Base-by-base conservation (phyloP, 37 sponge, comb jelly and placozoan species). In the Chondrilla cf. caribensis region DNA sequence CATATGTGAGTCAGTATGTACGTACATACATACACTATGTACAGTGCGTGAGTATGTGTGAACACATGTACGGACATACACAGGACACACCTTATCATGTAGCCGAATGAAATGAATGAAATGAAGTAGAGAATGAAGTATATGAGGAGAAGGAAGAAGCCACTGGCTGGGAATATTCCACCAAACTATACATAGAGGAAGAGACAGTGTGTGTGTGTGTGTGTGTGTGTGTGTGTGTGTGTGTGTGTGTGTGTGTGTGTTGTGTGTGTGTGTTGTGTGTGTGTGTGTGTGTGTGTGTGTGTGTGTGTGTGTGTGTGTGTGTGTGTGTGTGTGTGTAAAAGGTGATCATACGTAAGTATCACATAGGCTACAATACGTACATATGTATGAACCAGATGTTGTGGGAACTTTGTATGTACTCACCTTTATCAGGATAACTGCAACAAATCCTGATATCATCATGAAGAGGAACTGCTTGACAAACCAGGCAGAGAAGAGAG, bases 401-500 rank as follows among this genome's bases (percentile, higher is more conserved):
- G 17, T 17, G 57, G 17, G 57, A 54, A 54, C 57, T 11, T 18
- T 54, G 11, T 11, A 77, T 6, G 29, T 21, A 47, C 57, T 22
- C 44, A 81, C 87, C 82, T 86, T 86, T 5, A 86, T 31, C 54
- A 87, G 71, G 40, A 82, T 60, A 0, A 33, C 41, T 26, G 78
- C 32, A 0, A 87, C 1, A 35, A 86, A 25, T 11, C 90, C 84
- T 26, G 86, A 58, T 38, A 92, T 38, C 32, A 87, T 42, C 73
- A 92, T 80, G 36, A 92, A 88, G 41, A 95, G 70, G 64, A 95
- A 65, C 51, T 90, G 90, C 55, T 92, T 88, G 36, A 89, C 26
- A 58, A 84, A 89, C 96, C 96, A 95, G 57, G 93, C 80, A 31
- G 57, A 39, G 90, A 90, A 92, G 55, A 87, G 86, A 9, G 90